Evolutionary conservation across 1,140 invertebrate genomes (phyloP).

Genomic region (Reticulitermes speratus): DNA sequence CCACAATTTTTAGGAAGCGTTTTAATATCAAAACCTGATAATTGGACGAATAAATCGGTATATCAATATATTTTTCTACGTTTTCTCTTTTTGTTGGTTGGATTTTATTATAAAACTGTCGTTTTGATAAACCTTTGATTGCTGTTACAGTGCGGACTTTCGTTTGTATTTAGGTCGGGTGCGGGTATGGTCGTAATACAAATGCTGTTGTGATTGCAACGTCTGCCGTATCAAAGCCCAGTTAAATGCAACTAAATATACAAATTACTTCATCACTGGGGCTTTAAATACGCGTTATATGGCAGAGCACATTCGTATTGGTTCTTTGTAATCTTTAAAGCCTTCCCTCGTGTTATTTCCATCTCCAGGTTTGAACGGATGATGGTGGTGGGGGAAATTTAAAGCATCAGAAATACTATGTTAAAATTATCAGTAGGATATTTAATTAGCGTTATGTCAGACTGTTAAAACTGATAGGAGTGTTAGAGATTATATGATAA

Average conservation of each 20-base stretch:
- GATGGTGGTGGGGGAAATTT: background rate
- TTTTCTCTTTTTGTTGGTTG: background rate
- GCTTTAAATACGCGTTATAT: constrained; percentile 1
- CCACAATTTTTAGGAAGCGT: background rate
- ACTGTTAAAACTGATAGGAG: background rate
- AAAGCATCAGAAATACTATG: background rate
- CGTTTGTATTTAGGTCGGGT: background rate
- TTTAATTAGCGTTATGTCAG: background rate
- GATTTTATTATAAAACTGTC: constrained; percentile 10
- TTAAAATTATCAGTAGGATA: background rate
- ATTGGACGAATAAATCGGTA: constrained; percentile 8
- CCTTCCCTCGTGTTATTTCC: background rate
- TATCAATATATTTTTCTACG: constrained; percentile 1
- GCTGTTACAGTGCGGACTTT: background rate
- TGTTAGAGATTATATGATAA: background rate
- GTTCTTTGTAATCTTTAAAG: constrained; percentile 19
- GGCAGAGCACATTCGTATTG: background rate
- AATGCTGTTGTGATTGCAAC: background rate
- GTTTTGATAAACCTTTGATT: constrained; percentile 18
- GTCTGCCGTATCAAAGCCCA: background rate
- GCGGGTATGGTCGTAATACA: background rate
- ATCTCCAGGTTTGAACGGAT: background rate
- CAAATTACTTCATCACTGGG: background rate
- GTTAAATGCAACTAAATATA: constrained; percentile 4
- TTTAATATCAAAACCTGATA: background rate